These are phyloP conservation scores for Aethes cnicana DNA, from an alignment of 2,888 invertebrate genomes.

Conservation along the genomic window DNA sequence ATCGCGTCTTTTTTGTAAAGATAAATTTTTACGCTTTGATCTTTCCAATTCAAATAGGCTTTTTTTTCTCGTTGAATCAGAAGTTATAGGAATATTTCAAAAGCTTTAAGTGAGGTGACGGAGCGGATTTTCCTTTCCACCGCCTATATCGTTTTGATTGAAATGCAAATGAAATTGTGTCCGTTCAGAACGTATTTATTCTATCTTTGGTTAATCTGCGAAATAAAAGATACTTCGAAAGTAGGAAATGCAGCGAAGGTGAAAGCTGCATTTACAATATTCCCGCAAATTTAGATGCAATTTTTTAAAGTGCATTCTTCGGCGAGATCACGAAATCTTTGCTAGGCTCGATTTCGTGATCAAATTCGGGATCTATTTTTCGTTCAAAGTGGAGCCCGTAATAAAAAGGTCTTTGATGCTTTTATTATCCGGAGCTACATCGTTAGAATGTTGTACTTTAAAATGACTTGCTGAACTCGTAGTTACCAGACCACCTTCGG, in stretches of 20 bases:
- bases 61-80: slow-evolving; percentile 74
- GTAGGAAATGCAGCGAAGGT: slow-evolving; percentile 32
- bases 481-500: slow-evolving; percentile 26
- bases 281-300: too few relatives aligned
- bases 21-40: slow-evolving; percentile 81
- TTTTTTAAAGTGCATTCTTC: too few relatives aligned
- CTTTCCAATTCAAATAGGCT: slow-evolving; percentile 81
- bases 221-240: slow-evolving; percentile 50
- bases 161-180: slow-evolving; percentile 80
- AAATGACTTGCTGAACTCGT: slow-evolving; percentile 38
- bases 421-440: slow-evolving; percentile 52
- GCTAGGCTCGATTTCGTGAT: too few relatives aligned
- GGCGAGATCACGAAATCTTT: too few relatives aligned
- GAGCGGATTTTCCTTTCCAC: slow-evolving; percentile 77
- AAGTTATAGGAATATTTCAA: slow-evolving; percentile 81
- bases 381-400: slow-evolving; percentile 60
- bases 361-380: slow-evolving; percentile 72
- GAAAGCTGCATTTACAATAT: slow-evolving; percentile 34
- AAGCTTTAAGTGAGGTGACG: slow-evolving; percentile 79
- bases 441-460: slow-evolving; percentile 50
- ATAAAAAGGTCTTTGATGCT: slow-evolving; percentile 57
- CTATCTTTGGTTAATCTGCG: slow-evolving; percentile 64
- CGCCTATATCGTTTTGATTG: slow-evolving; percentile 79
- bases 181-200: slow-evolving; percentile 74
- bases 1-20: slow-evolving; percentile 69